Evolutionary conservation across 1,140 invertebrate genomes (phyloP).

Genomic region (Triops cancriformis): DNA sequence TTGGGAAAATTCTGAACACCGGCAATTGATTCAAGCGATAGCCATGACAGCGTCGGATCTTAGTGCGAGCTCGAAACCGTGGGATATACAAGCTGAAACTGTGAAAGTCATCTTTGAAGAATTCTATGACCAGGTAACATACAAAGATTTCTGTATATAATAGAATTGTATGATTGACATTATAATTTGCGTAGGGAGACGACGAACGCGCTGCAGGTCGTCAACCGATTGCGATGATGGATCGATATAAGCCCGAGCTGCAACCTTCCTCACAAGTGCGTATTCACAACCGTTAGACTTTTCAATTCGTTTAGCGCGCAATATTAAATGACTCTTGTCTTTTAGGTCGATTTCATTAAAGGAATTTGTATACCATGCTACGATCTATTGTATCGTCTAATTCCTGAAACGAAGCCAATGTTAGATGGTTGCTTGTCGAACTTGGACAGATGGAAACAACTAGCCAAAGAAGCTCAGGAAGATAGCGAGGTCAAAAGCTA

Average conservation of each 20-base stretch:
- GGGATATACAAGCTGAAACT: constrained; percentile 67
- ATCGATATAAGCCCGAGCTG: constrained; percentile 58
- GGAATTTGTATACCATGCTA: constrained; percentile 77
- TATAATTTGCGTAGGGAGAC: constrained; percentile 50
- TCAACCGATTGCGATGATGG: constrained; percentile 73
- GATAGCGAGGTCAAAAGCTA: neutral
- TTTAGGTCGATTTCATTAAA: constrained; percentile 63
- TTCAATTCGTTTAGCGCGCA: neutral
- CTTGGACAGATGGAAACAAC: constrained; percentile 48
- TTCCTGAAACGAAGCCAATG: constrained; percentile 61
- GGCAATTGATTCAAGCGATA: constrained; percentile 58
- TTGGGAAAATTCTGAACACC: constrained; percentile 54
- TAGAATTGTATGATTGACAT: neutral
- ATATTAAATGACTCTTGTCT: neutral
- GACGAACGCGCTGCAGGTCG: constrained; percentile 58
- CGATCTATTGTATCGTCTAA: constrained; percentile 52
- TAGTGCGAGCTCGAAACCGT: constrained; percentile 62
- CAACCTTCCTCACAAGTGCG: constrained; percentile 59
- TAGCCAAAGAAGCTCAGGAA: constrained; percentile 36
- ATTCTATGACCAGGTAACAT: constrained; percentile 65
- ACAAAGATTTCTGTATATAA: neutral
- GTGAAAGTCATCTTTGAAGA: constrained; percentile 77
- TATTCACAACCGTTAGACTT: constrained; percentile 32
- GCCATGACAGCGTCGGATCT: constrained; percentile 74
- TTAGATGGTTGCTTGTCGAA: constrained; percentile 55